These are phyloP conservation scores for Electrophaes corylata DNA, from an alignment of 2,888 invertebrate species.

Conservation along the genomic window DNA sequence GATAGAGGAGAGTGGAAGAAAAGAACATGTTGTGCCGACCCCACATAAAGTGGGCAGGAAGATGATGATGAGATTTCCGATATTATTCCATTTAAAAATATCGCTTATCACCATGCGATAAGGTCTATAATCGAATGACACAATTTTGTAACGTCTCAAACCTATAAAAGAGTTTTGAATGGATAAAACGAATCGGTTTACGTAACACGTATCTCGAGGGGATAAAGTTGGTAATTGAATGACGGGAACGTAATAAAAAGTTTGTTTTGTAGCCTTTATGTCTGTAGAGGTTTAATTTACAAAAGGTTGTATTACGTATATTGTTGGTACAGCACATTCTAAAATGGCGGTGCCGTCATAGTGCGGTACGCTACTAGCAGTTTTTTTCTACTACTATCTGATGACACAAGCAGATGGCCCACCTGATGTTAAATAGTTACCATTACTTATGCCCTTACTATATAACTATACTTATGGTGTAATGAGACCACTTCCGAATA, in stretches of 20 bases:
- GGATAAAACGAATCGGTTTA: slow-evolving; percentile 5
- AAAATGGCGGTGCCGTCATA: neutral
- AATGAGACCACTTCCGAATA: too few species aligned
- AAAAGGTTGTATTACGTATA: slow-evolving; percentile 18
- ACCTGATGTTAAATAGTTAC: too few species aligned
- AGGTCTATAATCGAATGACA: slow-evolving; percentile 8
- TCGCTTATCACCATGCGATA: slow-evolving; percentile 13
- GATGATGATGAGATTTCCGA: slow-evolving; percentile 10
- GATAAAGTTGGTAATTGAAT: slow-evolving; percentile 23
- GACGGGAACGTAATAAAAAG: neutral
- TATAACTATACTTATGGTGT: too few species aligned
- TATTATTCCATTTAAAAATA: neutral
- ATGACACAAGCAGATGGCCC: too few species aligned
- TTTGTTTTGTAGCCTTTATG: slow-evolving; percentile 1
- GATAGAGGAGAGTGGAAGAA: too few species aligned
- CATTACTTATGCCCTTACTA: too few species aligned
- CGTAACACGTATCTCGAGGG: slow-evolving; percentile 14
- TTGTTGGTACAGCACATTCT: neutral
- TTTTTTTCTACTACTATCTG: too few species aligned
- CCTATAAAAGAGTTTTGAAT: slow-evolving; percentile 1
- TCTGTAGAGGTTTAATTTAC: slow-evolving; percentile 23
- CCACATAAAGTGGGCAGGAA: too few species aligned
- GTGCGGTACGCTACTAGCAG: too few species aligned
- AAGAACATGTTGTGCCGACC: too few species aligned
- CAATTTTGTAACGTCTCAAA: neutral